Evolutionary conservation across 2,888 invertebrate species (phyloP), one percentile per base, ranked within the genome.

Genomic region (Agriotes lineatus): DNA sequence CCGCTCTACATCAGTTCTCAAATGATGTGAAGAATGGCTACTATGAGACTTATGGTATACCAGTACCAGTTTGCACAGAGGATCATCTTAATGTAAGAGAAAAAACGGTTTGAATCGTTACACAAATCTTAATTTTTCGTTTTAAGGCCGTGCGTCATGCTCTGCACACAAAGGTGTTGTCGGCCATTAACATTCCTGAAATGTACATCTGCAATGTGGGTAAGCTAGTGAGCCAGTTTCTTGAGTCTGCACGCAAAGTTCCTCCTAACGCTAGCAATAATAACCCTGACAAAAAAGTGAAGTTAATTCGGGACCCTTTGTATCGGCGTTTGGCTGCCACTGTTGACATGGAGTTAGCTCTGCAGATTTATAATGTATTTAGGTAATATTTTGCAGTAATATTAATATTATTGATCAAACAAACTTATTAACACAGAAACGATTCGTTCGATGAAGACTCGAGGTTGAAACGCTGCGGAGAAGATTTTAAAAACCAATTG

Each of bases 381-480:
- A 89, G 92, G 91, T 88, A 25, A 25, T 25, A 79, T 74, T 56
- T 56, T 66, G 42, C 5, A 5, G 16, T 50, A 35, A 39, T 3
- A 39, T 12, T n/a, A n/a, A n/a, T n/a, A n/a, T n/a, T n/a, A n/a
- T n/a, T n/a, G n/a, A n/a, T n/a, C n/a, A n/a, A n/a, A n/a, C n/a
- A n/a, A n/a, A n/a, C n/a, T n/a, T n/a, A n/a, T n/a, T n/a, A n/a
- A n/a, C n/a, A n/a, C n/a, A n/a, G n/a, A n/a, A n/a, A n/a, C 63
- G 93, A 93, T 80, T 91, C 92, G 78, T 91, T 89, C 81, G 94
- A 94, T 83, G 95, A 95, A 85, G 94, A 94, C 77, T 85, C 91
- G 33, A 89, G 94, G 39, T 83, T 93, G 67, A 88, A 88, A 78
- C 87, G 87, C 71, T 91, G 93, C 79, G 87, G 90, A 25, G 91